Base-by-base conservation (phyloP, 2,888 invertebrate genomes). In the Athalia circularis region DNA sequence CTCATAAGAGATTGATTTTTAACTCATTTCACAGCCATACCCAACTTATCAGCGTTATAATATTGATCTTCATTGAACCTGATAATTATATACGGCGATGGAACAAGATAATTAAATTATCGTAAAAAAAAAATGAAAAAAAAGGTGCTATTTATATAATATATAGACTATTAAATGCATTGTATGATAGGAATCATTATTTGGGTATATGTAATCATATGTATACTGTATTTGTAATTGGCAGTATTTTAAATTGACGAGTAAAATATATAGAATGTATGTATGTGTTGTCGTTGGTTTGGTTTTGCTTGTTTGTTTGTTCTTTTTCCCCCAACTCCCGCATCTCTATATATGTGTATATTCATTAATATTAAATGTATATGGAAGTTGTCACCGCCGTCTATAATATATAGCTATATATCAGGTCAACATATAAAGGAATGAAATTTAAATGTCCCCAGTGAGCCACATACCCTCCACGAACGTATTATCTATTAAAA, bases 401-500 rank as follows among this genome's bases (percentile, higher is more conserved):
- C 2, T 29, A 29, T 29, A 29, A 29, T 29, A 29, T 29, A 29
- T 29, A 29, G 62, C 15, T n/a, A 8, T 47, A 50, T 0, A 5
- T 75, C 74, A 75, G 74, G 62, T 62, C 74, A 13, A 75, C 48
- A 29, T 29, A 2, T 29, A 29, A 75, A 75, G 48, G 74, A 75
- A 75, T 75, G 74, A 75, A 62, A 75, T 75, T 75, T 61, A 15
- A 75, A 75, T 62, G 76, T 78, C 80, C 89, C 89, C 87, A 87
- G 87, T 88, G 84, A 87, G 87, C 88, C 88, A 89, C 88, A 85
- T 88, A 88, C 85, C 85, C 29, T 29, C 29, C 87, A 87, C 88
- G 87, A 86, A 87, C 29, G 29, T 29, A 80, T 74, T 85, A 85
- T 87, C 87, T 88, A 84, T 84, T 88, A 89, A 90, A 29, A 89